Base-by-base conservation (phyloP, 1,140 invertebrate genomes). In the Bombus sylvicola region DNA sequence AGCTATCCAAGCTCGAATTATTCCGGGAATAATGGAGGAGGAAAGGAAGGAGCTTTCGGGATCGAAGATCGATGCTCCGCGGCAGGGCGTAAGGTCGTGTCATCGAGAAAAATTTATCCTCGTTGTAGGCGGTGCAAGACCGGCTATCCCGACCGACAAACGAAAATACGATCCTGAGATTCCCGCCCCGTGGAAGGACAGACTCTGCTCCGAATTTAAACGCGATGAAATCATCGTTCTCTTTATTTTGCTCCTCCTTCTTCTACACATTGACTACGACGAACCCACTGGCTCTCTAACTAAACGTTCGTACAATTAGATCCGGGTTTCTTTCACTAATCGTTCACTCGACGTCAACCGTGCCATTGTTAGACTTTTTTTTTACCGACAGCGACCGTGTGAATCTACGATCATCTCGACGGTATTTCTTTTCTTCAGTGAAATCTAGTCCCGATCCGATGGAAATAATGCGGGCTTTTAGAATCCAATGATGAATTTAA, bases 151-250 rank as follows among this genome's bases (percentile, higher is more conserved):
- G n/a, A 2, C 81, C 84, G 88, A 87, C 84, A 87, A 87, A 83
- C 76, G 85, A 87, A 90, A 90, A 87, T 87, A 90, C 89, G 81
- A 53, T 31, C 88, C 81, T 64, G 85, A 72, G 81, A 87, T 84
- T 74, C 85, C 88, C 81, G 88, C 81, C 81, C 85, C 68, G 59
- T 74, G 62, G 74, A 83, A 69, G 47, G 43, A n/a, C 10, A 18
- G 8, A n/a, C n/a, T 57, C 12, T 59, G 79, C 68, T 47, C 13
- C 59, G 88, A 90, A 89, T 89, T 90, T 84, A 75, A 85, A 13
- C 79, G 47, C 86, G 88, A 89, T 90, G 88, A 90, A 90, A 90
- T 90, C 89, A 90, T 90, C 89, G 62, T 81, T 79, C 84, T 43
- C n/a, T 31, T 74, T 37, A 39, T 85, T 74, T 74, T 47, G 59